Evolutionary conservation across 2,888 invertebrate species (phyloP).

Genomic region (Dryobotodes eremita): DNA sequence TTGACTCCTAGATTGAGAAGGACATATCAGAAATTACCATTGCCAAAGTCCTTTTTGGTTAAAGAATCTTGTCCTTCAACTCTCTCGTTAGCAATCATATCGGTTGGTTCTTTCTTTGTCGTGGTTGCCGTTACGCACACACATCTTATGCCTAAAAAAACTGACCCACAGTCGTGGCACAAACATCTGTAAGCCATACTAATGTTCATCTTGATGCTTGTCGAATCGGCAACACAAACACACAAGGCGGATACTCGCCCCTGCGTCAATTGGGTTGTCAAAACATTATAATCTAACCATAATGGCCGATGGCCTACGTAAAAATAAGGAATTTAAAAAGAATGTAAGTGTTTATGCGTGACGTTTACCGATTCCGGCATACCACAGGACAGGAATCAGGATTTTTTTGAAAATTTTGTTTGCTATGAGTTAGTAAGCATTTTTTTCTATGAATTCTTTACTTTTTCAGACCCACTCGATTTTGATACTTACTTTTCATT

Average conservation of each 20-base stretch:
- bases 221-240: slow-evolving; percentile 4
- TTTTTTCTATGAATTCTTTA: neutral
- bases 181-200: slow-evolving; percentile 43
- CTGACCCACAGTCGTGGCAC: neutral
- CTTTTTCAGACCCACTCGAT: neutral
- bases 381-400: neutral
- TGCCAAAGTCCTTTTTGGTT: neutral
- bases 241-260: slow-evolving; percentile 10
- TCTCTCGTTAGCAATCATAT: slow-evolving; percentile 1
- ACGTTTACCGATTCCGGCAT: neutral
- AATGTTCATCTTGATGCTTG: slow-evolving; percentile 34
- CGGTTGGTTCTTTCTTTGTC: slow-evolving; percentile 13
- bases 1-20: neutral
- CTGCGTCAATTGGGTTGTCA: slow-evolving; percentile 45
- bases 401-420: neutral
- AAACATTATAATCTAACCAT: slow-evolving; percentile 26
- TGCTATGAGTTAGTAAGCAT: neutral
- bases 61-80: neutral
- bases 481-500: neutral
- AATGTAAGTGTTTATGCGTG: neutral
- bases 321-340: neutral
- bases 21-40: no score
- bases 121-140: neutral
- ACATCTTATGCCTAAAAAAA: slow-evolving; percentile 27
- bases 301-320: neutral